Evolutionary conservation across 2,888 invertebrate species (phyloP), one percentile per base, ranked within the genome.

Genomic region (Melipona bicolor): DNA sequence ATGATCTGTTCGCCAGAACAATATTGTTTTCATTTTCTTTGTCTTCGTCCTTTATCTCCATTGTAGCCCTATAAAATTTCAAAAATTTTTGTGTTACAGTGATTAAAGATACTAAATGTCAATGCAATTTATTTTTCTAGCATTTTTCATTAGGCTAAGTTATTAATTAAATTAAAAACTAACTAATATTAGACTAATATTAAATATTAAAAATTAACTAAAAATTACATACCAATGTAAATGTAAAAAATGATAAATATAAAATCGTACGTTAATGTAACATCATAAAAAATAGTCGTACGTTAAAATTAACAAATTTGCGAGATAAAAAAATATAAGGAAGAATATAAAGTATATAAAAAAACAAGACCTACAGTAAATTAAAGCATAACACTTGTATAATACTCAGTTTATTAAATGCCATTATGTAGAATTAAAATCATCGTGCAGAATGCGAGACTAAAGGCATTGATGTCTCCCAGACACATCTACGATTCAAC

Each of bases 1-100:
- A 88, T 11, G 91, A 89, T 83, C 90, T 84, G 32, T 85, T 78
- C 21, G 49, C 67, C 19, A 64, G 17, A 19, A 24, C 68, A 13
- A 67, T 71, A 17, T 43, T 52, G 11, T 73, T 70, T 15, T 68
- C 79, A 17, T 79, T 70, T 4, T 73, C 79, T 19, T 72, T 79
- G 19, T 81, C 56, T 9, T 75, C 84, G 17, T 82, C 74, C n/a
- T 73, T 77, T 59, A 80, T 70, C 19, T 75, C 70, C 72, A 74
- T 82, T n/a, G 74, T 75, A 21, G 54, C 79, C 15, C 85, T 85
- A 27, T 19, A 43, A 49, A 11, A 21, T 52, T 68, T 79, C 4
- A 27, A 32, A 62, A 62, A 27, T 64, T 11, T 32, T 13, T 21
- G 4, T 11, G 32, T 21, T 32, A 5, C 4, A 32, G 13, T 32